Evolutionary conservation across 2,113 vertebrate genomes (phyloP).

Genomic region (Leptobrachium ailaonicum): DNA sequence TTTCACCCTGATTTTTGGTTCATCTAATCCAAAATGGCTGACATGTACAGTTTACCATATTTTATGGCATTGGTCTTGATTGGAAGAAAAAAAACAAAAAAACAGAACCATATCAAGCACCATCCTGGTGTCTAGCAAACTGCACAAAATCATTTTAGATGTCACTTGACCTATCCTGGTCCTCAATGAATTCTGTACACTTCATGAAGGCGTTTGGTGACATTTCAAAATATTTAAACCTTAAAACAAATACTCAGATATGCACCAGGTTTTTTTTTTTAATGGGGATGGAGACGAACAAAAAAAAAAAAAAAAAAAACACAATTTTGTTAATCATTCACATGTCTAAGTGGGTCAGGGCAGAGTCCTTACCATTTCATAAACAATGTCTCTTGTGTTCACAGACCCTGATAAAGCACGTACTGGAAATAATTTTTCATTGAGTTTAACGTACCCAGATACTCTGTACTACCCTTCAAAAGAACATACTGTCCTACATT

Average conservation of each 20-base stretch:
- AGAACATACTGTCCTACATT: constrained; percentile 13
- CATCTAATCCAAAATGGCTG: too few species aligned
- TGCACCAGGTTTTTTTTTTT: too few species aligned
- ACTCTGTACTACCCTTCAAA: constrained; percentile 6
- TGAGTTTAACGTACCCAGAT: neutral
- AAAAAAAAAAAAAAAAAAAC: neutral
- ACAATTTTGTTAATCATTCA: neutral
- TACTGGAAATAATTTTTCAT: neutral
- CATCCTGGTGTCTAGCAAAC: constrained; percentile 40
- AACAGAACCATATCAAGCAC: neutral
- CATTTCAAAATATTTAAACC: too few species aligned
- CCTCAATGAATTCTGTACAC: too few species aligned
- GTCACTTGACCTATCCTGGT: neutral
- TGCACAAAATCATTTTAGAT: constrained; percentile 27
- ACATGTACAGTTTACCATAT: too few species aligned
- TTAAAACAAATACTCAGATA: too few species aligned
- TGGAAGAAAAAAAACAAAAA: too few species aligned
- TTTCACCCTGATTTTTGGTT: too few species aligned
- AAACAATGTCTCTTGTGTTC: constrained; percentile 17
- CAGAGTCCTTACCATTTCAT: constrained; percentile 9
- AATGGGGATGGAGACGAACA: too few species aligned
- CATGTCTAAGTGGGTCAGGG: constrained; percentile 22
- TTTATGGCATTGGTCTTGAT: too few species aligned
- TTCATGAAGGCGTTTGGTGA: too few species aligned
- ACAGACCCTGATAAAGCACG: constrained; percentile 10